Evolutionary conservation across 2,888 invertebrate species (phyloP).

Genomic region (Nephrotoma flavescens): DNA sequence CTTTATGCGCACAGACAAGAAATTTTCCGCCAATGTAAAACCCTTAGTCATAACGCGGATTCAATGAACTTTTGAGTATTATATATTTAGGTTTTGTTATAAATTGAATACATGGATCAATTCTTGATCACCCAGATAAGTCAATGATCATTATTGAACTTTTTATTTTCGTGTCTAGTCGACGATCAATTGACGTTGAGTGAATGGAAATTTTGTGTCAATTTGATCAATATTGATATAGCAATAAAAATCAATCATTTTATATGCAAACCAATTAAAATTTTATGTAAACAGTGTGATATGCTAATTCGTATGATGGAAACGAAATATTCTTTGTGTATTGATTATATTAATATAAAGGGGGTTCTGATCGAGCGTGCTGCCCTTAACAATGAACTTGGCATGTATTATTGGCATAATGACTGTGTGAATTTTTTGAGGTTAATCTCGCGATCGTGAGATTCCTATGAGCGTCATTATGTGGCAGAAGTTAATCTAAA

Average conservation of each 20-base stretch:
- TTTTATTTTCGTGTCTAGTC: neutral
- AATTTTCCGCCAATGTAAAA: neutral
- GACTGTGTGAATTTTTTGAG: too few species aligned
- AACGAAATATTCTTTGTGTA: neutral
- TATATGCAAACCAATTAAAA: neutral
- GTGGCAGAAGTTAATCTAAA: too few species aligned
- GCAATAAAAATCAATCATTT: neutral
- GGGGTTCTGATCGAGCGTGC: too few species aligned
- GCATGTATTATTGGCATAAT: too few species aligned
- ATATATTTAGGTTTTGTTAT: neutral
- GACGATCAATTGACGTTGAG: neutral
- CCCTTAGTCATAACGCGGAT: neutral
- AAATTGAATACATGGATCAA: neutral
- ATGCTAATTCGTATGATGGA: neutral
- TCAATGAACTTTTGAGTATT: neutral
- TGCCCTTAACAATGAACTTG: too few species aligned
- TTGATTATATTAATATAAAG: too few species aligned
- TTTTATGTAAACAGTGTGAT: neutral
- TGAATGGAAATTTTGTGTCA: neutral
- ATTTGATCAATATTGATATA: neutral
- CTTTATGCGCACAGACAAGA: neutral
- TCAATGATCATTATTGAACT: neutral
- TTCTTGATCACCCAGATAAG: neutral
- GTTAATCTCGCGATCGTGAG: too few species aligned
- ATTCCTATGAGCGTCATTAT: too few species aligned